Evolutionary conservation across 2,797 vertebrate species (phyloP), one percentile per base, ranked within the genome.

Genomic region (Squalus acanthias): DNA sequence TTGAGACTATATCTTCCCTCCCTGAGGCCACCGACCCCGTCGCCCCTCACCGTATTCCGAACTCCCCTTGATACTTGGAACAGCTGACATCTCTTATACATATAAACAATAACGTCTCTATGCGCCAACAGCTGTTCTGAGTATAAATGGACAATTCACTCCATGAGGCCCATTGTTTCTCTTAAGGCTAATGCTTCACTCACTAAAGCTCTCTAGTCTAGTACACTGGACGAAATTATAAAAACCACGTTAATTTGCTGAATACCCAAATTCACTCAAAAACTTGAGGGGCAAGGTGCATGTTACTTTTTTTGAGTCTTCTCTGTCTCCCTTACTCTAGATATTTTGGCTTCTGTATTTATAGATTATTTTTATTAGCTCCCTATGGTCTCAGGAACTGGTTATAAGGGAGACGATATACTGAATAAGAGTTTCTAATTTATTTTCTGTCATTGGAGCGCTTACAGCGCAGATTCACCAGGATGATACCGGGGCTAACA

Each of bases 81-180:
- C n/a, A 93, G 91, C 91, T 69, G n/a, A 67, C 65, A 67, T 63
- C 2, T 93, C 63, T 39, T 93, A 8, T 46, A 7, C 63, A 24
- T 39, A 67, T 20, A 93, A 93, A 93, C 91, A 93, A 93, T 67
- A 93, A 22, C 63, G 24, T 69, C 65, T 46, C 91, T 93, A 46
- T 93, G 91, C 20, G 20, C 91, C 89, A 22, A 67, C 91, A 93
- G 91, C 91, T 93, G 91, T 46, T 67, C 24, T n/a, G 39, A 39
- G 65, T 67, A 22, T 46, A 67, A 67, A 67, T 93, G 63, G 22
- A 46, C 17, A 93, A 93, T 53, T 67, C 17, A 46, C 63, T 93
- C 63, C 20, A 93, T 93, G 63, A 22, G 39, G 17, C n/a, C 65
- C 91, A 93, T 69, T 93, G 91, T 67, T 20, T 67, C 65, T 46